Conservation (phyloP, 1,140 invertebrate genomes). For the Microplitis mediator region DNA sequence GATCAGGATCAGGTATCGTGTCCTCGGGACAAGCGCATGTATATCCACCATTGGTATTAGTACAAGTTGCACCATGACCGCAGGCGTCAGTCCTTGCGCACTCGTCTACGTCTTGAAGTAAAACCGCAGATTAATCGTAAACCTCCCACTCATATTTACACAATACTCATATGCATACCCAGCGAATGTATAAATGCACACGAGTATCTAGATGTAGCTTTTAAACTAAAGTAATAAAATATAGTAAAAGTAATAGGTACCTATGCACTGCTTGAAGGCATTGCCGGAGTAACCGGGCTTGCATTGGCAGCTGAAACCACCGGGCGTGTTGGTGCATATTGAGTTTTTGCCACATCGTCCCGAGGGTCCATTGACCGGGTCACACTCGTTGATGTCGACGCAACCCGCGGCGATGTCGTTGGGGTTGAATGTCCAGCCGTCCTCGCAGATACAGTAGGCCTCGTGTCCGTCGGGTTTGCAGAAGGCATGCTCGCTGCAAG, state of each 20-base stretch:
- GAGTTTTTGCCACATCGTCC: slow-evolving; percentile 85
- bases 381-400: slow-evolving; percentile 93
- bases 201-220: neutral
- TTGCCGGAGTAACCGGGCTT: slow-evolving; percentile 81
- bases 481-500: slow-evolving; percentile 85
- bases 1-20: slow-evolving; percentile 82
- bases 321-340: slow-evolving; percentile 81
- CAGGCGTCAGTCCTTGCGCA: slow-evolving; percentile 72
- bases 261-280: slow-evolving; percentile 75
- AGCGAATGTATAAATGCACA: neutral
- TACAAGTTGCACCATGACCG: slow-evolving; percentile 79
- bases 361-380: slow-evolving; percentile 73
- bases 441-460: slow-evolving; percentile 91
- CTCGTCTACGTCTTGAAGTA: slow-evolving; percentile 77
- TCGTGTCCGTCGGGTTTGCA: slow-evolving; percentile 88
- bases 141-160: neutral
- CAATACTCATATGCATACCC: too few species aligned
- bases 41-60: slow-evolving; percentile 78
- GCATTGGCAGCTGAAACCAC: slow-evolving; percentile 80
- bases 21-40: slow-evolving; percentile 81
- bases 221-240: neutral
- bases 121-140: slow-evolving; percentile 5
- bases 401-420: slow-evolving; percentile 86
- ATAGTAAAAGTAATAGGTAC: slow-evolving; percentile 44
- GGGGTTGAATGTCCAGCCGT: slow-evolving; percentile 91